A percentile compares a stretch with the other conserved stretches of the same genome.
These are phyloP conservation scores for Oreotrochilus melanogaster DNA, from an alignment of 2,113 vertebrate species.

Conservation along the genomic window DNA sequence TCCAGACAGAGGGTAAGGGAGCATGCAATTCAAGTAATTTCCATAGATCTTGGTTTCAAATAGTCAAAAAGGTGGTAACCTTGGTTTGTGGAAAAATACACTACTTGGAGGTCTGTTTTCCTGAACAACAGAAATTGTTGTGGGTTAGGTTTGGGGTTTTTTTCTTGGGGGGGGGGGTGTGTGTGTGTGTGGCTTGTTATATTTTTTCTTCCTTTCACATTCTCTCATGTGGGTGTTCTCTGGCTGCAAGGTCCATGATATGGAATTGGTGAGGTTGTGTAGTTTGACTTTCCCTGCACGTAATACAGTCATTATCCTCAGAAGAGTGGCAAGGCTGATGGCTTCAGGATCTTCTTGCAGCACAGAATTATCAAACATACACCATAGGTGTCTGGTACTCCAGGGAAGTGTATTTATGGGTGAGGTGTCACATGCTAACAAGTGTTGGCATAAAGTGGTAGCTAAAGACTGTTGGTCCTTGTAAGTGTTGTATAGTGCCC, in stretches of 20 bases:
- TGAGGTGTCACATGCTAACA: background rate
- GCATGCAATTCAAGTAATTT: background rate
- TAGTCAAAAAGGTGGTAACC: background rate
- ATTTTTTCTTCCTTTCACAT: background rate
- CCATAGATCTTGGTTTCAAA: background rate
- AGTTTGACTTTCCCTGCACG: background rate
- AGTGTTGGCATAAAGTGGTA: background rate
- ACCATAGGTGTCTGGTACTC: background rate
- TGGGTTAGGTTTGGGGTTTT: background rate
- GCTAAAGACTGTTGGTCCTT: background rate
- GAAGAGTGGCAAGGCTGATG: background rate
- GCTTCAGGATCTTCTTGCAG: background rate
- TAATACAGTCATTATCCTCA: background rate
- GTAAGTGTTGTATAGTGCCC: background rate
- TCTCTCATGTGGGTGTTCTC: background rate
- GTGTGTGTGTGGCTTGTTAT: too few species aligned
- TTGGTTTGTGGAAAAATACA: background rate
- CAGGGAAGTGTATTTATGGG: background rate
- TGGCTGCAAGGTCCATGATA: background rate
- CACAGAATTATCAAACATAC: background rate
- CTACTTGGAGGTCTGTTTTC: background rate
- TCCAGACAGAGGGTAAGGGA: too few species aligned
- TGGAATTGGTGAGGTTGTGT: background rate
- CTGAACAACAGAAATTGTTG: background rate
- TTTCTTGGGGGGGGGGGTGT: background rate